Evolutionary conservation across 1,140 invertebrate species (phyloP).

Genomic region (Macrocentrus cingulum): DNA sequence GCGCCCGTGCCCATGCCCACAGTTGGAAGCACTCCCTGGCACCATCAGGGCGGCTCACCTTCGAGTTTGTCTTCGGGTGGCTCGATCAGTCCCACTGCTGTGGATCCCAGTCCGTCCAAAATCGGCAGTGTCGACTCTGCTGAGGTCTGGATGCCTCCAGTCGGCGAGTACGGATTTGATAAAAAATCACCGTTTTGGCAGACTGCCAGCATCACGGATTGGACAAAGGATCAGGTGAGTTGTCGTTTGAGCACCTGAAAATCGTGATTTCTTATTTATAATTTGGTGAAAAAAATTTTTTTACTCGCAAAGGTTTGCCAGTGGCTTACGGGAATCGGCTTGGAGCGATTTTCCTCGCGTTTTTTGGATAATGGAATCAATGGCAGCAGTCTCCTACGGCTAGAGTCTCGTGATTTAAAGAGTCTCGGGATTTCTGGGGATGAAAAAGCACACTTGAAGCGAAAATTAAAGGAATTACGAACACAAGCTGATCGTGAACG

Average conservation of each 20-base stretch:
- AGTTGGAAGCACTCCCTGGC: slow-evolving; percentile 47
- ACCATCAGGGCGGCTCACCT: slow-evolving; percentile 60
- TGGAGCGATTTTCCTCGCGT: slow-evolving; percentile 81
- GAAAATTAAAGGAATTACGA: slow-evolving; percentile 85
- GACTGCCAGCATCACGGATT: slow-evolving; percentile 72
- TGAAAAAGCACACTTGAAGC: slow-evolving; percentile 81
- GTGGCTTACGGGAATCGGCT: slow-evolving; percentile 78
- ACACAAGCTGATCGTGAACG: slow-evolving; percentile 78
- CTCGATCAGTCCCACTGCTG: slow-evolving; percentile 55
- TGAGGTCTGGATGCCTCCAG: slow-evolving; percentile 60
- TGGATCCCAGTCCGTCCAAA: slow-evolving; percentile 58
- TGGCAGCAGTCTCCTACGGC: slow-evolving; percentile 75
- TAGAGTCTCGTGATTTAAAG: slow-evolving; percentile 89
- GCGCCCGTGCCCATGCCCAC: slow-evolving; percentile 62
- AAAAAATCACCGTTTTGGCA: slow-evolving; percentile 72
- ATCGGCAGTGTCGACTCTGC: slow-evolving; percentile 55
- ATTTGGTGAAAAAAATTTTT: too few relatives aligned
- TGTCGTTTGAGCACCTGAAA: slow-evolving; percentile 9
- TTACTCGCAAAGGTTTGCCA: slow-evolving; percentile 72
- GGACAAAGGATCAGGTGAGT: slow-evolving; percentile 83
- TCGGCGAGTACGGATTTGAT: slow-evolving; percentile 56
- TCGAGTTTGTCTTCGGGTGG: slow-evolving; percentile 67
- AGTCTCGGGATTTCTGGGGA: slow-evolving; percentile 76
- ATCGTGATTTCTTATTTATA: too few relatives aligned
- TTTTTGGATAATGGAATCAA: slow-evolving; percentile 84